A percentile compares a stretch with the other conserved stretches of the same genome.
These are phyloP conservation scores for Rhinella marina DNA, from an alignment of 2,797 vertebrate genomes.

Conservation along the genomic window DNA sequence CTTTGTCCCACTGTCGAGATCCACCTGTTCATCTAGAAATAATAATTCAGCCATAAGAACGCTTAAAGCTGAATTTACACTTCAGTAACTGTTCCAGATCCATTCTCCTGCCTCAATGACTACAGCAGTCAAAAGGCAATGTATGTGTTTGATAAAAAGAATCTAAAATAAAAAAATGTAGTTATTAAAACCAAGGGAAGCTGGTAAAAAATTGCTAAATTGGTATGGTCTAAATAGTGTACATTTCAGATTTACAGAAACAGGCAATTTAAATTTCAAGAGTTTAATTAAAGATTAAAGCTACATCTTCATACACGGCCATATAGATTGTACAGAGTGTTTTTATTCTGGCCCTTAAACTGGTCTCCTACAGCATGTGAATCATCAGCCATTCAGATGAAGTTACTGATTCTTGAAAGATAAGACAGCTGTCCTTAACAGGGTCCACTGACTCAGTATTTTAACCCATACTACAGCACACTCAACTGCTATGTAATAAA, in stretches of 20 bases:
- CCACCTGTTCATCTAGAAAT: slow-evolving; percentile 62
- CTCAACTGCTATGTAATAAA: slow-evolving; percentile 9
- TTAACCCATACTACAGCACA: slow-evolving; percentile 6
- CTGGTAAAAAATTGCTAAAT: slow-evolving; percentile 33
- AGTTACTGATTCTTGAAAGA: slow-evolving; percentile 20
- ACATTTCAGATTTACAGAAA: not conserved
- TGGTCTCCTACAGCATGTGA: not conserved
- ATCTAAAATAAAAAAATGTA: not conserved
- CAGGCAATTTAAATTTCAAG: not conserved
- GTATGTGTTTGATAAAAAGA: slow-evolving; percentile 56
- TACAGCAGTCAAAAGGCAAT: slow-evolving; percentile 56
- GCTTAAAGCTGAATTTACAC: slow-evolving; percentile 63
- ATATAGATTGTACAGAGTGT: slow-evolving; percentile 12
- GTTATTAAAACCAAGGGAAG: slow-evolving; percentile 19
- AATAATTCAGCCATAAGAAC: slow-evolving; percentile 63
- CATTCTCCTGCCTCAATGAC: slow-evolving; percentile 58
- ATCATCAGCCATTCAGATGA: slow-evolving; percentile 11
- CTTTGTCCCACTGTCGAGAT: slow-evolving; percentile 55
- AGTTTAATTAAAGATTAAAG: slow-evolving; percentile 19
- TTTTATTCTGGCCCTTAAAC: slow-evolving; percentile 34
- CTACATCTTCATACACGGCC: not conserved
- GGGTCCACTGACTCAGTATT: slow-evolving; percentile 31
- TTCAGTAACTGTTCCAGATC: slow-evolving; percentile 58
- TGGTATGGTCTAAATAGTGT: not conserved
- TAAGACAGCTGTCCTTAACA: slow-evolving; percentile 35